Base-by-base conservation (phyloP, 2,888 invertebrate genomes). In the Tyria jacobaeae region DNA sequence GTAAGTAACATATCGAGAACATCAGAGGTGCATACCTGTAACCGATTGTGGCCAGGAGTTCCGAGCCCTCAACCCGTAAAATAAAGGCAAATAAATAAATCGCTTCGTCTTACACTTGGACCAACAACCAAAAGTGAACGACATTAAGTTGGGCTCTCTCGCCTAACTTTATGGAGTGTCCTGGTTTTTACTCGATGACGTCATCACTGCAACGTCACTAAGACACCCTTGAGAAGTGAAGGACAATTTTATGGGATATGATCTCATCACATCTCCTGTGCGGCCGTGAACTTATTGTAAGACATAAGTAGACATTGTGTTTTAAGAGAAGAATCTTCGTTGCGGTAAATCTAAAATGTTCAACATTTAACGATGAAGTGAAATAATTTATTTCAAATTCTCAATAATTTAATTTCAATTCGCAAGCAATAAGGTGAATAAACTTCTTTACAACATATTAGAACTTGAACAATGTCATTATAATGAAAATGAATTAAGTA, bases 81-180 rank as follows among this genome's bases (percentile, higher is more conserved):
- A n/a, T n/a, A n/a, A n/a, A n/a, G n/a, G n/a, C n/a, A n/a, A n/a
- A n/a, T n/a, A n/a, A n/a, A n/a, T n/a, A 49, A 34, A 21, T 51
- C 21, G 6, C 51, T 53, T n/a, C 54, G 27, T 41, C 14, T 49
- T 17, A 60, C 6, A 57, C 58, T 75, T 71, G 34, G 0, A 65
- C 64, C 64, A 62, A 0, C 15, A 17, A 0, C 24, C 44, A 17
- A 51, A 57, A 49, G 55, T 35, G 59, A 71, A 65, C 54, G 59
- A 58, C 72, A 70, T 74, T 70, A 74, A 64, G 65, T 67, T 72
- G 24, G 61, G 57, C 68, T 58, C 67, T 62, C 57, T 31, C 74
- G 50, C 57, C 24, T 14, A 56, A 25, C 58, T 71, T 64, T 64
- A 69, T 66, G 39, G 58, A 34, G 49, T 44, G 49, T 55, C 60